Evolutionary conservation across 2,888 invertebrate genomes (phyloP), one percentile per base, ranked within the genome.

Genomic region (Saturnia japonica): DNA sequence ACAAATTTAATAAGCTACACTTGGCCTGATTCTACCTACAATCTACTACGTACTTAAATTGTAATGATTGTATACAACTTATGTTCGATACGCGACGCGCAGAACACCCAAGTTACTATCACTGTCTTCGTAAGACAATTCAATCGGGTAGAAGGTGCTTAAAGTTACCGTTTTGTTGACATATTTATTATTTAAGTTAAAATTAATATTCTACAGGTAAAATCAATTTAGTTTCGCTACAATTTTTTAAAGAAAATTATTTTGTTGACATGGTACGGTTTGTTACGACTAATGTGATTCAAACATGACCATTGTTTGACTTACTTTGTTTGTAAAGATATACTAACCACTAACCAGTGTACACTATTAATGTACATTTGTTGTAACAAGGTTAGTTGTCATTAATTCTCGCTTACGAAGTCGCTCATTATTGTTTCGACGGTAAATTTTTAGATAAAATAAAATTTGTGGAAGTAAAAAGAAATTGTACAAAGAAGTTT

Each of bases 231-330:
- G 47, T 40, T 4, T 34, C 62, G n/a, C 34, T 54, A 34, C 25
- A 12, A 69, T 6, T 3, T 14, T 9, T 25, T 25, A 57, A 11
- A 25, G 57, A 57, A 25, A 57, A 12, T 7, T 25, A 28, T 57
- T 57, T n/a, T 57, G 11, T 14, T 9, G 14, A 71, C 72, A 72
- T 66, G 69, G 70, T 47, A 70, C 68, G 19, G 34, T 70, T 72
- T 72, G 73, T 76, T 60, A 28, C 57, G 74, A 72, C 74, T 75
- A 76, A 77, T 72, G 67, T 69, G 70, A 75, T 70, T 77, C 74
- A 76, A 75, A 78, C 74, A 74, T 4, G 68, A 69, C 28, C 68
- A 75, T 74, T 79, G 76, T 78, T 69, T 74, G 67, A 72, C 68
- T 68, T 68, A 47, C 47, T 62, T 47, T 68, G 70, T 71, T 68